These are phyloP conservation scores for Micromesistius poutassou DNA, from an alignment of 2,797 vertebrate species.

Conservation along the genomic window DNA sequence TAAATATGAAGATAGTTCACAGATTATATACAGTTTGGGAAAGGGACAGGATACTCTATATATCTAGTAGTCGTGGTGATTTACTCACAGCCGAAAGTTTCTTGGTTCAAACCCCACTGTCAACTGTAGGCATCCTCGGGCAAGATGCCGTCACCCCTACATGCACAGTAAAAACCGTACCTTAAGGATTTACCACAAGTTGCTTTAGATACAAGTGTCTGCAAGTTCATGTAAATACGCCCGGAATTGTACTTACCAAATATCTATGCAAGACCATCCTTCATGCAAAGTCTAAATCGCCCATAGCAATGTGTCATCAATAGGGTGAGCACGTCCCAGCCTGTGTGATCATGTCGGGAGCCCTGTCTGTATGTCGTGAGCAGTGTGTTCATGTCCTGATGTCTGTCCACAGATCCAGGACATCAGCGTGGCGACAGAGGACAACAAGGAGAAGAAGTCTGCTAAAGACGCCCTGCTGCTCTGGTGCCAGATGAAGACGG, in stretches of 20 bases:
- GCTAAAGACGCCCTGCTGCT: constrained; percentile 92
- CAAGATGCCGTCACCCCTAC: not conserved
- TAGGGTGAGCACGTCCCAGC: not conserved
- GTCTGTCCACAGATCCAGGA: constrained; percentile 83
- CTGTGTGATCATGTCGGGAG: not conserved
- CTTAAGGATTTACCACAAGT: not conserved
- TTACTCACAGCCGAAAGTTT: not conserved
- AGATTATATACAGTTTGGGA: not conserved
- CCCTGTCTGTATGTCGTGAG: not conserved
- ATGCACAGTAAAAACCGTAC: not conserved
- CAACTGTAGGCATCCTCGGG: no score
- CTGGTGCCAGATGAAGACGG: constrained; percentile 97
- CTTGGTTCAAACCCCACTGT: no score
- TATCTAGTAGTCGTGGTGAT: not conserved
- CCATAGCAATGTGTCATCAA: not conserved
- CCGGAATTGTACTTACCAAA: not conserved
- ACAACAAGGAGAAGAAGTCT: constrained; percentile 93
- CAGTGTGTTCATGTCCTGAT: not conserved
- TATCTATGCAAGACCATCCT: not conserved
- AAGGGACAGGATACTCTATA: not conserved
- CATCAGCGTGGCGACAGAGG: constrained; percentile 92
- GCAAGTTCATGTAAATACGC: not conserved
- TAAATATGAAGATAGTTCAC: not conserved
- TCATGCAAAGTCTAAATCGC: not conserved
- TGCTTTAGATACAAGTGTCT: not conserved